Conservation (phyloP, 1,140 invertebrate genomes). For the Diploscapter pachys region DNA sequence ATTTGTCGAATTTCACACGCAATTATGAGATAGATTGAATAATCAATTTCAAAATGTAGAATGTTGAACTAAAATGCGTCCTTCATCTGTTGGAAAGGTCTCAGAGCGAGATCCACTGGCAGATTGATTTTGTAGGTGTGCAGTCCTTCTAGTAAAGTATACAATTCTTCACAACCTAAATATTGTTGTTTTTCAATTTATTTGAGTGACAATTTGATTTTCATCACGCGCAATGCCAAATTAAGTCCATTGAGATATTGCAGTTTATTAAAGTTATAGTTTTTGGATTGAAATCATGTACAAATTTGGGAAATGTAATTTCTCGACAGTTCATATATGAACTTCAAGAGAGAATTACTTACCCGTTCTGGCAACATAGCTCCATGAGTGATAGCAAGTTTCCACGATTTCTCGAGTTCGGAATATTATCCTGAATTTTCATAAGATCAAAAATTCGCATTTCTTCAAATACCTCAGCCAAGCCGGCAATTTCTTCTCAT, state of each 20-base stretch:
- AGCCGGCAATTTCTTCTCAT: slow-evolving; percentile 82
- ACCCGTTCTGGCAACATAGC: slow-evolving; percentile 89
- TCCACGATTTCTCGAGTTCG: slow-evolving; percentile 82
- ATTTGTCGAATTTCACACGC: not conserved
- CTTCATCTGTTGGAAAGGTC: slow-evolving; percentile 94
- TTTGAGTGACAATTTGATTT: too few species aligned
- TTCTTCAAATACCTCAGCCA: slow-evolving; percentile 69
- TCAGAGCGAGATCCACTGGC: slow-evolving; percentile 87
- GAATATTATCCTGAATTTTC: slow-evolving; percentile 74
- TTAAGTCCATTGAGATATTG: not conserved
- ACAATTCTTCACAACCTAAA: slow-evolving; percentile 86
- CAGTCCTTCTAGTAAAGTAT: slow-evolving; percentile 82
- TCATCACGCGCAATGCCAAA: too few species aligned
- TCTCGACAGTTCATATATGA: not conserved
- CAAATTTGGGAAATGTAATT: not conserved
- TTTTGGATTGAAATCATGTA: not conserved
- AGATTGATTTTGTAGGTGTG: slow-evolving; percentile 83
- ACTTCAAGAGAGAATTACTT: slow-evolving; percentile 34
- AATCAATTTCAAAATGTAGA: not conserved
- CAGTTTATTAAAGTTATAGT: not conserved
- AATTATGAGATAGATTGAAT: not conserved
- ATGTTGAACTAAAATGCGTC: slow-evolving; percentile 76
- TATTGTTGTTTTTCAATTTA: slow-evolving; percentile 21
- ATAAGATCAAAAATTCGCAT: not conserved
- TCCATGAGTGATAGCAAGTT: slow-evolving; percentile 86